Evolutionary conservation across 2,888 invertebrate genomes (phyloP).

Genomic region (Podabrus alpinus): DNA sequence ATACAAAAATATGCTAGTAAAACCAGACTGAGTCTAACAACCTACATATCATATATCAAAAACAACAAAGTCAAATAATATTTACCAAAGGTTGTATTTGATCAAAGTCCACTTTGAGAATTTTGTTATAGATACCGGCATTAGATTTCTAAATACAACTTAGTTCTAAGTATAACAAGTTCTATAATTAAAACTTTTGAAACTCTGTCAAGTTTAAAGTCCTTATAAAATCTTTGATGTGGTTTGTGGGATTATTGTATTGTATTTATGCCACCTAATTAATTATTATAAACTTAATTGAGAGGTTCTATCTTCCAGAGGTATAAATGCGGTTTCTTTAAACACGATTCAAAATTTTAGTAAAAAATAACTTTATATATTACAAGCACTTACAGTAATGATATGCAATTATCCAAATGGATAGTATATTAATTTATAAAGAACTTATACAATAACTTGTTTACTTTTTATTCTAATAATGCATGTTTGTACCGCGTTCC

Average conservation of each 20-base stretch:
- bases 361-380: neutral
- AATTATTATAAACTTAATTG: neutral
- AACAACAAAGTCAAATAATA: neutral
- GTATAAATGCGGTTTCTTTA: neutral
- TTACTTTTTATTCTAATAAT: neutral
- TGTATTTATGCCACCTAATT: neutral
- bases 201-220: neutral
- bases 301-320: neutral
- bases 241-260: neutral
- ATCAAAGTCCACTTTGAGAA: neutral
- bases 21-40: neutral
- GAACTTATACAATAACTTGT: neutral
- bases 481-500: neutral
- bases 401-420: neutral
- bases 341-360: too few relatives aligned
- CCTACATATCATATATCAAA: neutral
- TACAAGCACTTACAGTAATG: neutral
- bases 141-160: neutral
- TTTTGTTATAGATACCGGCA: neutral
- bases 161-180: neutral
- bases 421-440: neutral
- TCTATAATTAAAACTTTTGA: neutral
- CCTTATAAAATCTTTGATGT: neutral
- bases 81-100: neutral
- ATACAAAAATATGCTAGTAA: neutral